These are phyloP conservation scores for Muschampia plurimacula DNA, from an alignment of 2,888 invertebrate genomes.

Conservation along the genomic window DNA sequence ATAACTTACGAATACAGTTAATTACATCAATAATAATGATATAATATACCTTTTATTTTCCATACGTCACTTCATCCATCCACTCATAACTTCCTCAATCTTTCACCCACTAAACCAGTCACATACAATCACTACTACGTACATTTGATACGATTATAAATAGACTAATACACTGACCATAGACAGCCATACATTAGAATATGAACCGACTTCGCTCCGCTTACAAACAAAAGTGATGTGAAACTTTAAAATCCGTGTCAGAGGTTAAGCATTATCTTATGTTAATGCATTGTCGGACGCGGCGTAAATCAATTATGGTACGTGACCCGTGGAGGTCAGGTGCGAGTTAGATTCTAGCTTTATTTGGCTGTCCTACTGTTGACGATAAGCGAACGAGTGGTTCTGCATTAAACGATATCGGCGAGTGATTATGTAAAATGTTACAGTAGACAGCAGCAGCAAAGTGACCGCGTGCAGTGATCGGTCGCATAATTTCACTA, in stretches of 20 bases:
- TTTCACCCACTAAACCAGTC: constrained; percentile 1
- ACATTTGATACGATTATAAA: constrained; percentile 25
- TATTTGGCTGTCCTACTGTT: constrained; percentile 47
- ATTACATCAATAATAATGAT: not conserved
- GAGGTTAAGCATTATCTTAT: constrained; percentile 84
- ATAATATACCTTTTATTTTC: not conserved
- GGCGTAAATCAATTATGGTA: constrained; percentile 82
- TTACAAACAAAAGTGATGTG: constrained; percentile 52
- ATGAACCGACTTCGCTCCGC: constrained; percentile 53
- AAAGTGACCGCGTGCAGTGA: too few species aligned
- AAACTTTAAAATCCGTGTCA: constrained; percentile 79
- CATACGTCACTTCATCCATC: not conserved
- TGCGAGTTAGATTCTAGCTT: constrained; percentile 62
- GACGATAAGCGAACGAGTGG: not conserved
- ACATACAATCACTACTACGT: constrained; percentile 4
- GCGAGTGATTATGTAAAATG: not conserved
- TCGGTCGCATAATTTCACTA: too few species aligned
- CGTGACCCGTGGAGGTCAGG: constrained; percentile 74
- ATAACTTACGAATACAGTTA: not conserved
- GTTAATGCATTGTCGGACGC: constrained; percentile 78
- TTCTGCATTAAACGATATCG: not conserved
- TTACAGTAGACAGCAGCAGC: too few species aligned
- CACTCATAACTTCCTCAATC: not conserved
- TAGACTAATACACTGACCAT: constrained; percentile 14
- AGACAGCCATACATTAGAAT: constrained; percentile 21